phyloP scores from a whole-genome alignment of 2,113 vertebrate species.

The Ceyx cyanopectus region DNA sequence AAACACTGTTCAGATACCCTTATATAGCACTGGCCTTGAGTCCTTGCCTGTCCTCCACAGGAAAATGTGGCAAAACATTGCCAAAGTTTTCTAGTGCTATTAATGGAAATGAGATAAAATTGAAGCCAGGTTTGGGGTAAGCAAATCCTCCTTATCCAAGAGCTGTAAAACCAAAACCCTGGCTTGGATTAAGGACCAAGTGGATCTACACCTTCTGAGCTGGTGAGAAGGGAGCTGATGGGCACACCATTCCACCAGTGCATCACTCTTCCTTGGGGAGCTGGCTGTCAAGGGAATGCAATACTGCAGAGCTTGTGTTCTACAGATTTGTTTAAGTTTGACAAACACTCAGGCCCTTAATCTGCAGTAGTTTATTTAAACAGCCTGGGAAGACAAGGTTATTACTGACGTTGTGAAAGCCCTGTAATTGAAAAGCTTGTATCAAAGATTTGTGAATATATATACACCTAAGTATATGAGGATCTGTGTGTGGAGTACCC shows the following conservation, averaged over 20 bases:
- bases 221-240: neutral
- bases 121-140: conserved; percentile 68
- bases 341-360: conserved; percentile 43
- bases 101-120: conserved; percentile 73
- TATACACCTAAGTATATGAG: neutral
- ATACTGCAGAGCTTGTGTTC: neutral
- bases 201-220: conserved; percentile 32
- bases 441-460: neutral
- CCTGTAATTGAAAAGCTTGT: neutral
- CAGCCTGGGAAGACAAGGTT: neutral
- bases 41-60: conserved; percentile 4
- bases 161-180: conserved; percentile 53
- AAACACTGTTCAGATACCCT: neutral
- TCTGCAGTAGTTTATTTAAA: conserved; percentile 56
- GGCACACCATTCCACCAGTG: neutral
- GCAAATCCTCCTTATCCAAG: conserved; percentile 41
- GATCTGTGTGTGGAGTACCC: neutral
- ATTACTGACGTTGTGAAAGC: conserved; percentile 16
- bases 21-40: conserved; percentile 6
- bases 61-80: conserved; percentile 49
- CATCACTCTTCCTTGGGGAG: accelerated
- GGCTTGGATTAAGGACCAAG: conserved; percentile 49
- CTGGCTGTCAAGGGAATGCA: neutral
- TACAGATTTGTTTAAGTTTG: neutral
- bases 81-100: conserved; percentile 59